Conservation (phyloP, 1,140 invertebrate species). For the Scylla paramamosain region DNA sequence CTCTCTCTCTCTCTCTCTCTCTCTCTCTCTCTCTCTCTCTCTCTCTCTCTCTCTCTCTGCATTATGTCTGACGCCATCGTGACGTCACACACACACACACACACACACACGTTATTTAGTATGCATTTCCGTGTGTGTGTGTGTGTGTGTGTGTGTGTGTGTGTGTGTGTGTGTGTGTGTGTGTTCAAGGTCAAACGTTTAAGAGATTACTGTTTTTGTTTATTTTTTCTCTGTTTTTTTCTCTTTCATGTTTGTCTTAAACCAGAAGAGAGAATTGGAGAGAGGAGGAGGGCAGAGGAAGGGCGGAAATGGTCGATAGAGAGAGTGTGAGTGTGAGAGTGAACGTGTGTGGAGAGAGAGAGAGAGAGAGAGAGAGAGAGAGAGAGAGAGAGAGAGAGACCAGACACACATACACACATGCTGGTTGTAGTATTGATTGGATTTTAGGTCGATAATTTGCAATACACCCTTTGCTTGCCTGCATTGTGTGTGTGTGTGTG, state of each 20-base stretch:
- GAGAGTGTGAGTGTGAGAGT: neutral
- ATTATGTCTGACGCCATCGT: too few relatives aligned
- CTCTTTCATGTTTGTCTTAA: neutral
- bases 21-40: neutral
- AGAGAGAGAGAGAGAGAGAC: neutral
- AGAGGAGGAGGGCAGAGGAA: neutral
- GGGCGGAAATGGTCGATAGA: neutral
- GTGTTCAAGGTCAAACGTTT: neutral
- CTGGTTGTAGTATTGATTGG: neutral
- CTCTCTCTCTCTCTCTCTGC: neutral
- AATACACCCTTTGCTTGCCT: too few relatives aligned
- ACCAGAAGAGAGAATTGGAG: too few relatives aligned
- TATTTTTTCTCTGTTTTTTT: too few relatives aligned
- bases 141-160: conserved; percentile 42
- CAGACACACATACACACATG: neutral
- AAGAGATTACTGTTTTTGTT: neutral
- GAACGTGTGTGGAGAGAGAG: neutral
- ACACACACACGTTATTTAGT: too few relatives aligned
- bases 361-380: neutral
- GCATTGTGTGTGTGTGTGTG: too few relatives aligned
- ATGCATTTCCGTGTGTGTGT: neutral
- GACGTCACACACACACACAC: too few relatives aligned
- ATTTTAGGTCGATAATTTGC: neutral
- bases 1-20: neutral
- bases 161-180: conserved; percentile 41